Conservation (phyloP, 2,888 invertebrate species). For the Eupelmus urozonus region DNA sequence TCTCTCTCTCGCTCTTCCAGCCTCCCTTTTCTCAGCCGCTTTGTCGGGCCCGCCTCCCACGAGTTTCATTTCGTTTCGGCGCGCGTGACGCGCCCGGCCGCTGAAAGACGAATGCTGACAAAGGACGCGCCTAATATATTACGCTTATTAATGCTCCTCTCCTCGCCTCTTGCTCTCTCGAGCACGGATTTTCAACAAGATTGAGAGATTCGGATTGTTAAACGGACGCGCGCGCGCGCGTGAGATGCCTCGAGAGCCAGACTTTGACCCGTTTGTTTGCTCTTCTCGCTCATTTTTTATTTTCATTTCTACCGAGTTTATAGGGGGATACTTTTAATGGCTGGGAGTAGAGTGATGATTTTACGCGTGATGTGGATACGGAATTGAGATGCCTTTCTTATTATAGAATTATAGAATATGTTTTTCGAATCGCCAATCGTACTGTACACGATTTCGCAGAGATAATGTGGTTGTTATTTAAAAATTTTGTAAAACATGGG, state of each 20-base stretch:
- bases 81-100: slow-evolving; percentile 65
- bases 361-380: no score
- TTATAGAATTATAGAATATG: no score
- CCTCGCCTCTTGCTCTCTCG: slow-evolving; percentile 61
- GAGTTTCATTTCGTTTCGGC: slow-evolving; percentile 63
- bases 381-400: no score
- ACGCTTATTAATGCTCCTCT: slow-evolving; percentile 73
- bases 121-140: slow-evolving; percentile 74
- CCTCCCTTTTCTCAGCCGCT: not conserved
- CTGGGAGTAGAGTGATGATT: no score
- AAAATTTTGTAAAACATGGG: not conserved
- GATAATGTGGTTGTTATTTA: no score
- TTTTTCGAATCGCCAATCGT: no score
- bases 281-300: not conserved
- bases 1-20: slow-evolving; percentile 34
- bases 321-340: no score
- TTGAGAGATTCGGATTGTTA: slow-evolving; percentile 53
- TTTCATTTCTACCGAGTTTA: no score
- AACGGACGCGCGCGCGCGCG: slow-evolving; percentile 5
- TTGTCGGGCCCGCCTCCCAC: slow-evolving; percentile 49
- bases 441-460: no score
- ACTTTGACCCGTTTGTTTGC: not conserved
- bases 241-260: not conserved
- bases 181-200: slow-evolving; percentile 46
- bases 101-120: slow-evolving; percentile 71